phyloP scores from a whole-genome alignment of 64 coral and sea anemone species.

The Actinia tenebrosa region DNA sequence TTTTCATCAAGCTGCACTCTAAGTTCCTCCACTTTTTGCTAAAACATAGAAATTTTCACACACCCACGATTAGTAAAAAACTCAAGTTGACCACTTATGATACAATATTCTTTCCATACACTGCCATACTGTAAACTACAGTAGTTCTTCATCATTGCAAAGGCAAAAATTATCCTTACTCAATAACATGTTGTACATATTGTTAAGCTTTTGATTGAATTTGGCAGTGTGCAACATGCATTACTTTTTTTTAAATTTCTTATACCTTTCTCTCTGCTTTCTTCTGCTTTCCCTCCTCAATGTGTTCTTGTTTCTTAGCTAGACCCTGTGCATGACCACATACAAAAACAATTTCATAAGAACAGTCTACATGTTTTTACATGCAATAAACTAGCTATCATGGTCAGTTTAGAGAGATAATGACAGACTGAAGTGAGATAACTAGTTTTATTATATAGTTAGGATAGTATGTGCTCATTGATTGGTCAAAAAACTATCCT shows the following conservation, averaged over 20 bases:
- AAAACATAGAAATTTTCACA: neutral
- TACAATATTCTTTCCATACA: too few species aligned
- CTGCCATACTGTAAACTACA: too few species aligned
- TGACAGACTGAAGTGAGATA: too few species aligned
- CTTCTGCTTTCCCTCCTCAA: constrained; percentile 43
- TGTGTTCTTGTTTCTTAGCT: constrained; percentile 59
- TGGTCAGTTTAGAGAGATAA: too few species aligned
- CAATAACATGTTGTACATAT: too few species aligned
- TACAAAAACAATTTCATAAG: neutral
- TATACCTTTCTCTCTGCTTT: constrained; percentile 68
- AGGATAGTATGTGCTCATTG: too few species aligned
- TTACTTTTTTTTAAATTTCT: neutral
- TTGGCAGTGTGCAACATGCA: neutral
- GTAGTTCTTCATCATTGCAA: too few species aligned
- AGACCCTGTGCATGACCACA: constrained; percentile 28
- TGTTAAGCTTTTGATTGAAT: too few species aligned
- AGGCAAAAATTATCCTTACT: too few species aligned
- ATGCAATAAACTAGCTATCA: neutral
- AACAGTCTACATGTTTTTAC: neutral
- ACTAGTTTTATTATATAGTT: too few species aligned
- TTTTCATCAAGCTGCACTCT: constrained; percentile 72
- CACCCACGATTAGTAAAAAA: neutral
- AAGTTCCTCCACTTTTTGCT: constrained; percentile 90
- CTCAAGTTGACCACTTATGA: neutral
- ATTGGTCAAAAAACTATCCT: too few species aligned